Conservation (phyloP, 1,140 invertebrate species). For the Pseudomyrmex concolor region DNA sequence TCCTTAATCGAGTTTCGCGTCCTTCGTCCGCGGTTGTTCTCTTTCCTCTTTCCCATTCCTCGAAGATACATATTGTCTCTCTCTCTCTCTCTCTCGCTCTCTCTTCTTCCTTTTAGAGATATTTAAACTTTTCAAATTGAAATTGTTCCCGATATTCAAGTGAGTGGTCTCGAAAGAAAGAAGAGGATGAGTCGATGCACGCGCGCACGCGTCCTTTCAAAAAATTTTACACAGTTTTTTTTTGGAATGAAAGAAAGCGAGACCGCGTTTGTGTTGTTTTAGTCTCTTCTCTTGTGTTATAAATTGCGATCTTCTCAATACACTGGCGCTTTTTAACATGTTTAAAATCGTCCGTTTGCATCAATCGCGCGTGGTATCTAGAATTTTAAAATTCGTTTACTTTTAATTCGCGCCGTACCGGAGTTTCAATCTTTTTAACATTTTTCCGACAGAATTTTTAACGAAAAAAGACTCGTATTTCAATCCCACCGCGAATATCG, state of each 20-base stretch:
- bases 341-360: too few species aligned
- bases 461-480: slow-evolving; percentile 5
- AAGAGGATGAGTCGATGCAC: neutral
- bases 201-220: neutral
- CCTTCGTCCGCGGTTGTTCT: slow-evolving; percentile 49
- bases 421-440: slow-evolving; percentile 22
- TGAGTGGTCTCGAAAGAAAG: slow-evolving; percentile 73
- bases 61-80: slow-evolving; percentile 41
- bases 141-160: slow-evolving; percentile 81
- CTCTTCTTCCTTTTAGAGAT: slow-evolving; percentile 39
- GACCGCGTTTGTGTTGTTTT: slow-evolving; percentile 12
- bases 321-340: too few species aligned
- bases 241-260: neutral
- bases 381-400: neutral
- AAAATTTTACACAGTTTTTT: slow-evolving; percentile 52
- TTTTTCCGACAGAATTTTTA: slow-evolving; percentile 13
- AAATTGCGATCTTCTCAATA: neutral
- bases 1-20: slow-evolving; percentile 59
- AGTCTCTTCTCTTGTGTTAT: slow-evolving; percentile 2
- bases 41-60: slow-evolving; percentile 53
- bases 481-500: slow-evolving; percentile 24
- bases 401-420: neutral
- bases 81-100: slow-evolving; percentile 23
- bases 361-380: neutral
- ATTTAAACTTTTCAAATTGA: slow-evolving; percentile 83